A percentile compares a stretch with the other conserved stretches of the same genome.
These are phyloP conservation scores for Lytechinus variegatus DNA, from an alignment of 35 echinoderm and acorn worm genomes.

Conservation along the genomic window DNA sequence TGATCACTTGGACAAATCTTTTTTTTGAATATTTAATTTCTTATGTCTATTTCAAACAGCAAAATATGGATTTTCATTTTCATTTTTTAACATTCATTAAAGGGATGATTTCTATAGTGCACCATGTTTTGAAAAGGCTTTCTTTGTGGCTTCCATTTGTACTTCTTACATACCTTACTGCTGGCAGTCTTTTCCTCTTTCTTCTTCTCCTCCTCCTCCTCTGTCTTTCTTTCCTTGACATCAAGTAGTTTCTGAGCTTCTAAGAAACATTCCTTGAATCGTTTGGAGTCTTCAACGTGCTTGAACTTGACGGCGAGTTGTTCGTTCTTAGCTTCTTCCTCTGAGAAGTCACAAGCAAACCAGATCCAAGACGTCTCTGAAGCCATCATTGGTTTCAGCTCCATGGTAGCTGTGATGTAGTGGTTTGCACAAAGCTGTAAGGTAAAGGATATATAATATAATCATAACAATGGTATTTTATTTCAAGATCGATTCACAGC, in stretches of 20 bases:
- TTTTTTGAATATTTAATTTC: too few relatives aligned
- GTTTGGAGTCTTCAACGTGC: not conserved
- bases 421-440: slow-evolving; percentile 81
- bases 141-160: too few relatives aligned
- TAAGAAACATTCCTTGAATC: not conserved
- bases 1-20: too few relatives aligned
- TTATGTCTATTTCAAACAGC: too few relatives aligned
- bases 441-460: not conserved
- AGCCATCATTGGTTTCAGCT: slow-evolving; percentile 59
- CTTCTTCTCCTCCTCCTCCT: not conserved
- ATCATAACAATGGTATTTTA: too few relatives aligned
- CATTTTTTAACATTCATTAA: too few relatives aligned
- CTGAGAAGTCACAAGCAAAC: slow-evolving; percentile 77
- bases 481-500: too few relatives aligned
- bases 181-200: not conserved
- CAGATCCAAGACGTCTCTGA: slow-evolving; percentile 87
- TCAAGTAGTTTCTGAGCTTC: not conserved
- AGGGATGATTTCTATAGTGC: too few relatives aligned
- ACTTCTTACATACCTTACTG: not conserved
- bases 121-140: too few relatives aligned
- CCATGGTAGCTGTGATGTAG: slow-evolving; percentile 69
- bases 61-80: too few relatives aligned
- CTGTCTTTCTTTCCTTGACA: not conserved
- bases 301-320: slow-evolving; percentile 93
- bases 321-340: slow-evolving; percentile 66